Conservation (phyloP, 2,888 invertebrate genomes). For the Nomada fucata region DNA sequence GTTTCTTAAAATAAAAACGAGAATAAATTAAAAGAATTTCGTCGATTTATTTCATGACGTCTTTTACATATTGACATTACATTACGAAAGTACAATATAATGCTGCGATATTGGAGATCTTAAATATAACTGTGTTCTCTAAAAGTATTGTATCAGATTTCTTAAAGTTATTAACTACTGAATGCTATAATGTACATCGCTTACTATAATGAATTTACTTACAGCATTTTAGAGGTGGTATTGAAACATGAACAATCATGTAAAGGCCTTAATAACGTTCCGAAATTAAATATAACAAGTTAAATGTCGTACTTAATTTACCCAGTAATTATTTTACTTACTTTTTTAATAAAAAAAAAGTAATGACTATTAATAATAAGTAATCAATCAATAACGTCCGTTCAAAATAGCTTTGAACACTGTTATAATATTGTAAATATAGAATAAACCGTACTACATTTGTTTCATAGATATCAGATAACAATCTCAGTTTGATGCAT, state of each 20-base stretch:
- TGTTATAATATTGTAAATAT: conserved; percentile 48
- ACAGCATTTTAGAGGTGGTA: conserved; percentile 62
- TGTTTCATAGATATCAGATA: conserved; percentile 43
- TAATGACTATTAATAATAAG: conserved; percentile 64
- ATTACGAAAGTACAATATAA: conserved; percentile 80
- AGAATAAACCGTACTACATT: conserved; percentile 51
- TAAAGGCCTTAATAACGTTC: conserved; percentile 66
- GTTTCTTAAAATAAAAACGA: conserved; percentile 38
- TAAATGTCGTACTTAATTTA: conserved; percentile 33
- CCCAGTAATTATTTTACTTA: conserved; percentile 22
- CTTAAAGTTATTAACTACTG: conserved; percentile 66
- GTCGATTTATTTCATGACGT: conserved; percentile 77
- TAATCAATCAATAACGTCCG: conserved; percentile 59
- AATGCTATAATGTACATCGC: conserved; percentile 71
- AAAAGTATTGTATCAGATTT: conserved; percentile 61
- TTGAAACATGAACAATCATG: conserved; percentile 59
- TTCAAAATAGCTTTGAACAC: conserved; percentile 53
- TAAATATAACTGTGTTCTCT: conserved; percentile 61
- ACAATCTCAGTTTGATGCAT: conserved; percentile 47
- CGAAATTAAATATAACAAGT: conserved; percentile 51
- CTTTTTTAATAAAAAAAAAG: conserved; percentile 21
- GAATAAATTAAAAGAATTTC: conserved; percentile 72
- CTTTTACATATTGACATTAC: conserved; percentile 79
- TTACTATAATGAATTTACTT: conserved; percentile 68
- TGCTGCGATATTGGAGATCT: conserved; percentile 65